Percentiles rank a stretch among this genome's conserved stretches.
Conservation (phyloP, 2,797 vertebrate species). For the Aratinga solstitialis region DNA sequence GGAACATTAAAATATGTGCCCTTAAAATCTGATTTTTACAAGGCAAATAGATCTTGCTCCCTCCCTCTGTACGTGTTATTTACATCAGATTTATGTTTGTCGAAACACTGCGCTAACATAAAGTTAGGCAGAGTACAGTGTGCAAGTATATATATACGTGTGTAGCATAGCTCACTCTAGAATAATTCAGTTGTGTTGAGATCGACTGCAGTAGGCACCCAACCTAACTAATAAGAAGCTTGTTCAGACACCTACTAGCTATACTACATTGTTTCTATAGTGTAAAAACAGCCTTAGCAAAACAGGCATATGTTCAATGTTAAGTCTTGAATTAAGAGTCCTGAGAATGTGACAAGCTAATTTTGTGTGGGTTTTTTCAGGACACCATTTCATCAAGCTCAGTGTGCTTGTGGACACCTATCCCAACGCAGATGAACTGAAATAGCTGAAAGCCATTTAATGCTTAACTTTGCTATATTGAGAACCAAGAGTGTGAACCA, state of each 20-base stretch:
- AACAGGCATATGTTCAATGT: neutral
- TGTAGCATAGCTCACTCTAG: neutral
- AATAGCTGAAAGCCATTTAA: neutral
- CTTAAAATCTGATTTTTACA: constrained; percentile 1
- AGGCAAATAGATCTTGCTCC: neutral
- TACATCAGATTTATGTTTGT: neutral
- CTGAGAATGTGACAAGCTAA: neutral
- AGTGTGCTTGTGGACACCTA: neutral
- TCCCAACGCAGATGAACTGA: neutral
- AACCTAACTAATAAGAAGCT: neutral
- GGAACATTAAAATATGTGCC: neutral
- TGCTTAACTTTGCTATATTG: neutral
- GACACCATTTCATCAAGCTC: neutral
- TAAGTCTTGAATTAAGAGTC: neutral
- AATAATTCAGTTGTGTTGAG: neutral
- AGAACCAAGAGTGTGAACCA: neutral
- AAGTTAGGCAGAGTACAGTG: neutral
- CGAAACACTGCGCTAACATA: neutral
- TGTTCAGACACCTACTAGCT: neutral
- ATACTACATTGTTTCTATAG: neutral
- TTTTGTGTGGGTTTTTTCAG: neutral
- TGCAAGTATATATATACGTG: no score
- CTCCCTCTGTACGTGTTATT: neutral
- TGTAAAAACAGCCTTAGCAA: neutral
- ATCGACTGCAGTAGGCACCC: neutral